These are phyloP conservation scores for Gibbula magus DNA, from an alignment of 2,888 invertebrate genomes.

Conservation along the genomic window DNA sequence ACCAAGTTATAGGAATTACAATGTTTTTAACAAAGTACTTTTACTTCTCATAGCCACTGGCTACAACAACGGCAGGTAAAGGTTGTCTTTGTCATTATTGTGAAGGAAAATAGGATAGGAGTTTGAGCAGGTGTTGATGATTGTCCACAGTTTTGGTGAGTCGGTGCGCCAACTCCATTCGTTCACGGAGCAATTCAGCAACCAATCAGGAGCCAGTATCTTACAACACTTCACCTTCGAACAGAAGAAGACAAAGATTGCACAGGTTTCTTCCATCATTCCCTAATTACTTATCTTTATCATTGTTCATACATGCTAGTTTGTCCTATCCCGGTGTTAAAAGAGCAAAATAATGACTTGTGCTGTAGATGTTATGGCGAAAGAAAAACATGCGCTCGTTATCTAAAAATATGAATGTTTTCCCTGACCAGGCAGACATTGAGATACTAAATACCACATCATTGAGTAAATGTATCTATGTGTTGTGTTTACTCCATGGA, in stretches of 20 bases:
- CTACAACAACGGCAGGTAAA: neutral
- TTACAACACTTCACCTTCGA: slow-evolving; percentile 84
- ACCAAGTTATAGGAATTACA: neutral
- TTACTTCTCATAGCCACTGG: no score
- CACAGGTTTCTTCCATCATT: slow-evolving; percentile 76
- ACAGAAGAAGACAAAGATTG: slow-evolving; percentile 91
- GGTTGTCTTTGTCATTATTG: neutral
- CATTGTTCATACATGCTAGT: no score
- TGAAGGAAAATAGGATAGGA: neutral
- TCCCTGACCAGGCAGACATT: no score
- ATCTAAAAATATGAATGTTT: no score
- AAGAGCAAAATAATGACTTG: no score
- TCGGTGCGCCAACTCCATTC: slow-evolving; percentile 88
- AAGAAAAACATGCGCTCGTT: no score
- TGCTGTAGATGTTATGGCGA: no score
- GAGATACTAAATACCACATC: no score
- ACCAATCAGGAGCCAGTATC: slow-evolving; percentile 86
- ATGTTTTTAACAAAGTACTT: neutral
- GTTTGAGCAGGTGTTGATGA: neutral
- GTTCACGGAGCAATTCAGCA: slow-evolving; percentile 89
- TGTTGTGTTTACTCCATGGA: no score
- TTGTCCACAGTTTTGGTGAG: slow-evolving; percentile 72
- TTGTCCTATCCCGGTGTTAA: no score
- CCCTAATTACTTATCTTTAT: no score
- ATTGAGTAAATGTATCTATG: no score